Evolutionary conservation across 2,888 invertebrate genomes (phyloP), one percentile per base, ranked within the genome.

Genomic region (Peribatodes rhomboidaria): DNA sequence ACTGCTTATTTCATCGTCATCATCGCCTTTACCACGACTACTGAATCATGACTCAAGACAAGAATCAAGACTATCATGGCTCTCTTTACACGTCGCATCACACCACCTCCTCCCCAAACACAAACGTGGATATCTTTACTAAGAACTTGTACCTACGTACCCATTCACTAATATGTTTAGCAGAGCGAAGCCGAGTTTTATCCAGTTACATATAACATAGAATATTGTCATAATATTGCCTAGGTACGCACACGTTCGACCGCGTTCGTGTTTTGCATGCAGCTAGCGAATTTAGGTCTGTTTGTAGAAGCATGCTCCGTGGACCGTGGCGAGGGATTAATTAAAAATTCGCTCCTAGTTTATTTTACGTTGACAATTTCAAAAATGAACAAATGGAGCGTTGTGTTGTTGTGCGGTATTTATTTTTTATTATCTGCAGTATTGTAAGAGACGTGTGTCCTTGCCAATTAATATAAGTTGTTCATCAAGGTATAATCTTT

Each of bases 331-430:
- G 59, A 33, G 39, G 42, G 16, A 9, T 58, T 61, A 73, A 73
- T 78, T 78, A 73, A 76, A 75, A 72, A 55, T 65, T 18, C 42
- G 37, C 55, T 59, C 49, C 42, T 47, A 66, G 57, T 66, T 72
- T 59, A 70, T 66, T 65, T 46, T 57, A 31, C 46, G 18, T 7
- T 20, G 55, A 44, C 22, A 18, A 50, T n/a, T 47, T 20, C 52
- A 52, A 74, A 60, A 61, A 86, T 85, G 85, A 81, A 79, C 78
- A 80, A 80, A 80, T 79, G 79, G 76, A 71, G 62, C 61, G 62
- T 73, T 71, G 50, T 83, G 58, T 71, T 78, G 66, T 71, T 82
- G 64, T 72, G 81, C 33, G 80, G 84, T 85, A 77, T 79, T 83
- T 85, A 77, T 70, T 61, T 62, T 59, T 37, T 50, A 18, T 35